phyloP scores from a whole-genome alignment of 2,797 vertebrate species.

The Danio choprae region DNA sequence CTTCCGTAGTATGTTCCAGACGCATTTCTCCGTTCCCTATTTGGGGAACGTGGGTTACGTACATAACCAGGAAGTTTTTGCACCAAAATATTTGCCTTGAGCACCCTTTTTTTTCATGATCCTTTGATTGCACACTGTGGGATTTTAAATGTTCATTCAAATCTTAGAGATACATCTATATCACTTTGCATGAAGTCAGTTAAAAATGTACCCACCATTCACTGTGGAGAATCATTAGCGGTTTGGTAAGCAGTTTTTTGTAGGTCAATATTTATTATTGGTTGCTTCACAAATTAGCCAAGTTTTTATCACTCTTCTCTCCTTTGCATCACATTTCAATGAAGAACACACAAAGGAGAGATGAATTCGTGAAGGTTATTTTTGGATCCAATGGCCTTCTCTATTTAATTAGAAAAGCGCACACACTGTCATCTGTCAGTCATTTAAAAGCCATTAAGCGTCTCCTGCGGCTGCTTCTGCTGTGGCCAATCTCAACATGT shows the following conservation, averaged over 20 bases:
- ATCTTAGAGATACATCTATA: not conserved
- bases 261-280: constrained; percentile 11
- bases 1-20: no score
- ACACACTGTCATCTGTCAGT: constrained; percentile 44
- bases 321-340: constrained; percentile 11
- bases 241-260: not conserved
- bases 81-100: no score
- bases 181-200: not conserved
- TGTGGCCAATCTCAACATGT: constrained; percentile 45
- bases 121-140: no score
- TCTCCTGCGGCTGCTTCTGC: constrained; percentile 37
- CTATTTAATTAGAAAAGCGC: constrained; percentile 42
- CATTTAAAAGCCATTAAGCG: constrained; percentile 52
- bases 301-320: constrained; percentile 11
- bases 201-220: not conserved
- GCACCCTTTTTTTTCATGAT: no score
- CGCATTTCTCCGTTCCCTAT: no score
- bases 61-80: no score
- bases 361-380: constrained; percentile 30
- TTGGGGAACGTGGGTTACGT: no score
- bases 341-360: constrained; percentile 13
- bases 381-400: constrained; percentile 42
- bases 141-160: not conserved
- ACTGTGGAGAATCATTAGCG: not conserved
- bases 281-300: constrained; percentile 15